A percentile compares a stretch with the other conserved stretches of the same genome.
Evolutionary conservation across 2,888 invertebrate species (phyloP).

Genomic region (Andrena dorsata): DNA sequence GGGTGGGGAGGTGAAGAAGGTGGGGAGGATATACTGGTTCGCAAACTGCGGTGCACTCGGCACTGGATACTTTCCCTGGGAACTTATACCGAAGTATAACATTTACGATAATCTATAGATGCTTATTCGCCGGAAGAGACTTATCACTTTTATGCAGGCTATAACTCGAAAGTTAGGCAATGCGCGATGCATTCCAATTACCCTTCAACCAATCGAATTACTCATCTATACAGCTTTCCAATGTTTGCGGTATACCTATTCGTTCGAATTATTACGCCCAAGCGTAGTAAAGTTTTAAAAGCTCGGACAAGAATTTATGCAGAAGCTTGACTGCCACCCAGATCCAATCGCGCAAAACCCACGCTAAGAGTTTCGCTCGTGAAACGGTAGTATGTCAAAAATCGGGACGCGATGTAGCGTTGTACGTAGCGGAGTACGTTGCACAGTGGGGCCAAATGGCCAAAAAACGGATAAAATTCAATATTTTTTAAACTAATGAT

Average conservation of each 20-base stretch:
- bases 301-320: conserved; percentile 34
- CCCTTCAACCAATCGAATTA: conserved; percentile 50
- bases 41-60: conserved; percentile 54
- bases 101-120: conserved; percentile 64
- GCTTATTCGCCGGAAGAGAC: conserved; percentile 68
- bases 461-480: too few relatives aligned
- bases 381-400: conserved; percentile 20
- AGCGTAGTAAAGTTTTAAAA: conserved; percentile 34
- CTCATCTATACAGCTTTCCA: conserved; percentile 36
- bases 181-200: conserved; percentile 59
- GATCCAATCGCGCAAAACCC: neutral
- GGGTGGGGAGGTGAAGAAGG: conserved; percentile 41
- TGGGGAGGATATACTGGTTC: conserved; percentile 73
- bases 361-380: conserved; percentile 5
- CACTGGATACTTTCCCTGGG: conserved; percentile 58
- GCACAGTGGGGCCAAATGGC: too few relatives aligned
- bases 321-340: conserved; percentile 32
- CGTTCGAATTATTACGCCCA: conserved; percentile 38
- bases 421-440: too few relatives aligned
- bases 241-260: conserved; percentile 35
- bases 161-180: conserved; percentile 63
- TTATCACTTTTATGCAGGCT: conserved; percentile 62
- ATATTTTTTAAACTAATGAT: too few relatives aligned
- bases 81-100: conserved; percentile 62
- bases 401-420: neutral